Evolutionary conservation across 2,797 vertebrate genomes (phyloP).

Genomic region (Tokudaia tokunoshimensis): DNA sequence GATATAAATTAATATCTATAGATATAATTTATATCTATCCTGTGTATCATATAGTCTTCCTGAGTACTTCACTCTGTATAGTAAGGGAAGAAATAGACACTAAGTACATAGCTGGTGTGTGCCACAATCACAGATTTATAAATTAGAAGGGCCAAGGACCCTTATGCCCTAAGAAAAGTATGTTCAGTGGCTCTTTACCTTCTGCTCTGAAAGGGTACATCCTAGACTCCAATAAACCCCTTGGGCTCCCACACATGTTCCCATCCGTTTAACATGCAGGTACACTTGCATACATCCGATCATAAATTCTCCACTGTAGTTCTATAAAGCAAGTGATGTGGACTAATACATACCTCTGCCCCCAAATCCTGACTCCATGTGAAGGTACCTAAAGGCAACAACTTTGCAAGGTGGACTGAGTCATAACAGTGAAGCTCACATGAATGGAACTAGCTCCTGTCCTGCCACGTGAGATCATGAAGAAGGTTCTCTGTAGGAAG

Average conservation of each 20-base stretch:
- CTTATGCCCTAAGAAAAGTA: not conserved
- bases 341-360: not conserved
- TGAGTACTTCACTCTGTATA: not conserved
- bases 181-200: not conserved
- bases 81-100: not conserved
- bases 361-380: not conserved
- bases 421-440: not conserved
- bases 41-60: not conserved
- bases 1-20: not conserved
- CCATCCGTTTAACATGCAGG: not conserved
- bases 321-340: not conserved
- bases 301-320: not conserved
- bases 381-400: not conserved
- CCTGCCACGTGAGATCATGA: not conserved
- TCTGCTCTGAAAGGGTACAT: slow-evolving; percentile 19
- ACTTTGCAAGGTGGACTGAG: not conserved
- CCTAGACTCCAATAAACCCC: not conserved
- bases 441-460: not conserved
- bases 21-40: not conserved
- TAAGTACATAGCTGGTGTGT: not conserved
- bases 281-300: not conserved
- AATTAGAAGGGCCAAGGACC: slow-evolving; percentile 5
- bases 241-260: not conserved
- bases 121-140: not conserved
- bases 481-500: not conserved